These are phyloP conservation scores for Otis tarda DNA, from an alignment of 2,113 vertebrate genomes.

Conservation along the genomic window DNA sequence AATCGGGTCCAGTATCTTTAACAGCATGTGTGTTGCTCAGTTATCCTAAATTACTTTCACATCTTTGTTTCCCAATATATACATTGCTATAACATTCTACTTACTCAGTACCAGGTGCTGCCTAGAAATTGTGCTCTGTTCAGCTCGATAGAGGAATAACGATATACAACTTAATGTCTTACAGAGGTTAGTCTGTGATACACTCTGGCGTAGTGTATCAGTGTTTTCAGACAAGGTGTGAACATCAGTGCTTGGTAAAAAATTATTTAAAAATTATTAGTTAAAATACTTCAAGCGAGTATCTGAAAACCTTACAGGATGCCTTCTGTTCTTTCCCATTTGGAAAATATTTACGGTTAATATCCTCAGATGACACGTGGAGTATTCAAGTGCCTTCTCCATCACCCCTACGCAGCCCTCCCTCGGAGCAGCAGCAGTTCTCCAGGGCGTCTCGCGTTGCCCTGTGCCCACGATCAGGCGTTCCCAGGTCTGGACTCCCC, in stretches of 20 bases:
- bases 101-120: not conserved
- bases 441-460: not conserved
- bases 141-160: not conserved
- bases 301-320: not conserved
- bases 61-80: not conserved
- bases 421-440: not conserved
- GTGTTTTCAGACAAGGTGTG: not conserved
- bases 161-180: not conserved
- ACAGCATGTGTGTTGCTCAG: not conserved
- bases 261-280: not conserved
- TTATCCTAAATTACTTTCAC: not conserved
- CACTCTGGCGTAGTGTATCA: not conserved
- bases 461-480: not conserved
- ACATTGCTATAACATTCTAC: accelerated
- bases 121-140: not conserved
- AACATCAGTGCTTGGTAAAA: not conserved
- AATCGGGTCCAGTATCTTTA: not conserved
- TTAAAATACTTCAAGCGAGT: not conserved
- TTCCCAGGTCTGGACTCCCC: not conserved
- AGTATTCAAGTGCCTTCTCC: not conserved
- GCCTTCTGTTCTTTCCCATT: not conserved
- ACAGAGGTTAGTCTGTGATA: not conserved
- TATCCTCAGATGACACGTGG: not conserved
- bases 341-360: not conserved
- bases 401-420: not conserved